Conservation (phyloP, 2,888 invertebrate genomes). For the Eupithecia pulchellata region DNA sequence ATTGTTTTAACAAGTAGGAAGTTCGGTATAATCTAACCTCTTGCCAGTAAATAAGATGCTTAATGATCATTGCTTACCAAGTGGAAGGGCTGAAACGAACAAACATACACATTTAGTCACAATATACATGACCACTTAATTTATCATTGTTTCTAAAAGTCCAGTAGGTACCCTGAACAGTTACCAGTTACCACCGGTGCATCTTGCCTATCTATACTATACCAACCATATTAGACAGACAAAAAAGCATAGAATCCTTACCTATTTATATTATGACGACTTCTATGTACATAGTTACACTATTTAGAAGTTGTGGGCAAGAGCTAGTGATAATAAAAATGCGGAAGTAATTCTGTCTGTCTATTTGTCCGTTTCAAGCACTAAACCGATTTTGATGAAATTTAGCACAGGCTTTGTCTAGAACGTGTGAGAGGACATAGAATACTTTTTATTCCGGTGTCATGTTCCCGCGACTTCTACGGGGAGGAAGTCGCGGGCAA, state of each 20-base stretch:
- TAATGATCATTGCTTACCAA: not conserved
- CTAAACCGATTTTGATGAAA: not conserved
- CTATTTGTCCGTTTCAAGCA: not conserved
- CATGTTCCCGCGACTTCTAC: too few species aligned
- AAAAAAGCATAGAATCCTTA: too few species aligned
- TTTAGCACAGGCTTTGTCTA: too few species aligned
- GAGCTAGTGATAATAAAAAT: too few species aligned
- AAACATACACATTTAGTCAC: not conserved
- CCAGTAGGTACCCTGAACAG: not conserved
- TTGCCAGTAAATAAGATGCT: not conserved
- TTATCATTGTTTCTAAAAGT: not conserved
- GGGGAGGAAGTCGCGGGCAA: not conserved
- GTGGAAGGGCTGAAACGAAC: not conserved
- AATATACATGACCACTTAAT: not conserved
- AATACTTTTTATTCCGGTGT: too few species aligned
- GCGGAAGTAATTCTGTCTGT: not conserved
- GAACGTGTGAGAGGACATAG: too few species aligned
- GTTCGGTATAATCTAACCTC: not conserved
- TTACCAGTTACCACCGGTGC: not conserved
- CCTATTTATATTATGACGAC: too few species aligned
- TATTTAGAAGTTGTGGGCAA: too few species aligned
- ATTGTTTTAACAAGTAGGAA: not conserved
- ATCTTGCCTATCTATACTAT: not conserved
- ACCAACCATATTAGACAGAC: too few species aligned
- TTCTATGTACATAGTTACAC: too few species aligned